Evolutionary conservation across 2,113 vertebrate genomes (phyloP).

Genomic region (Ceyx margarethae): DNA sequence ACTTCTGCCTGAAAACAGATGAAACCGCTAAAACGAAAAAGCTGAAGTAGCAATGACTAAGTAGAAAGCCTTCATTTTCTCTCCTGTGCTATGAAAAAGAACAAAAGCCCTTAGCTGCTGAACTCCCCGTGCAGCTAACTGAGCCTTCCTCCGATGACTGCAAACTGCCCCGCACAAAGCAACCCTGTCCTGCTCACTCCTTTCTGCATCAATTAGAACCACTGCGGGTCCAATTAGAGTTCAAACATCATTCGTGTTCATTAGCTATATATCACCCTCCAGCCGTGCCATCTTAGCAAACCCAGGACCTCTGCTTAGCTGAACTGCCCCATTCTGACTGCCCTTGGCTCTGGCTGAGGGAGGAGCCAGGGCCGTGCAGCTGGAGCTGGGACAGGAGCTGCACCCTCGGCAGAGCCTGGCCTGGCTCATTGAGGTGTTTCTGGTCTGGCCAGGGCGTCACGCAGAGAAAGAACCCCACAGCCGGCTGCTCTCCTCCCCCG

Average conservation of each 20-base stretch:
- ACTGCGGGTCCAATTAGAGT: background rate
- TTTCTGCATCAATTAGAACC: background rate
- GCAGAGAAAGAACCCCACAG: too few relatives aligned
- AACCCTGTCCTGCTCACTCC: background rate
- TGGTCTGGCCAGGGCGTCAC: too few relatives aligned
- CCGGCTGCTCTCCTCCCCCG: too few relatives aligned
- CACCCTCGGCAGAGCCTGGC: fast-evolving
- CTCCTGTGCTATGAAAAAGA: background rate
- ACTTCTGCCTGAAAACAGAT: background rate
- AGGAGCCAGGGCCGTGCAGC: background rate
- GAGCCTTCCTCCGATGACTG: fast-evolving
- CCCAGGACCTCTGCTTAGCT: background rate
- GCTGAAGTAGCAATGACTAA: background rate
- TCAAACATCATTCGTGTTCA: background rate
- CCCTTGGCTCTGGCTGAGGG: background rate
- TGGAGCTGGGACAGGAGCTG: background rate
- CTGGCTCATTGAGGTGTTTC: too few relatives aligned
- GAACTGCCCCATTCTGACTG: background rate
- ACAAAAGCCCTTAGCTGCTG: background rate
- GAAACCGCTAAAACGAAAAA: background rate
- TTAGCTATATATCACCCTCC: background rate
- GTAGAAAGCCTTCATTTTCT: background rate
- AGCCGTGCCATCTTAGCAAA: background rate
- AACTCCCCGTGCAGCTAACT: background rate
- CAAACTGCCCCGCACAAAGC: background rate